These are phyloP conservation scores for Coelogynopora nodosa DNA, from an alignment of 2,888 invertebrate species.

Conservation along the genomic window DNA sequence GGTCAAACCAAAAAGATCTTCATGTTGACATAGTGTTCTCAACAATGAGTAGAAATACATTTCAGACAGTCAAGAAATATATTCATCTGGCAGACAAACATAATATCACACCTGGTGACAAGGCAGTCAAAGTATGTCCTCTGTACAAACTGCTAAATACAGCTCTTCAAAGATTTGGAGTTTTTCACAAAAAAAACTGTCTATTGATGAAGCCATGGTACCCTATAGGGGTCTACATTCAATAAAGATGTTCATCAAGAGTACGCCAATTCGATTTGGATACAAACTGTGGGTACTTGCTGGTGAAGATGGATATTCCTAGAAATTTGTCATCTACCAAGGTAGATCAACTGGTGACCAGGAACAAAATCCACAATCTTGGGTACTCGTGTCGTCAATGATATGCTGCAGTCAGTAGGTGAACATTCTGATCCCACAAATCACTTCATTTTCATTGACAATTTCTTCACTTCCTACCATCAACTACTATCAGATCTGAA, in stretches of 20 bases:
- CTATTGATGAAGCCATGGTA: background rate
- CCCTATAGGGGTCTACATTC: no score
- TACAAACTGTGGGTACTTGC: background rate
- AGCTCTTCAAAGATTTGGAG: background rate
- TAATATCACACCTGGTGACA: background rate
- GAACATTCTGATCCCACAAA: background rate
- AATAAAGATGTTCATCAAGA: no score
- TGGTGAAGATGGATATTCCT: background rate
- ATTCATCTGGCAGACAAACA: background rate
- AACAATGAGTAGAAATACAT: no score
- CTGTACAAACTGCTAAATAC: no score
- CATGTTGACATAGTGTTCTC: no score
- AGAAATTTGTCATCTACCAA: background rate
- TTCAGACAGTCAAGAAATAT: background rate
- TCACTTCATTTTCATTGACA: no score
- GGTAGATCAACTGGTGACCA: background rate
- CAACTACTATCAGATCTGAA: no score
- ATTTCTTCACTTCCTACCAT: no score
- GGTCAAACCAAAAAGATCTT: no score
- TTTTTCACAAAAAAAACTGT: background rate
- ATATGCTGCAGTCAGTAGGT: background rate
- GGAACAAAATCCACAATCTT: background rate
- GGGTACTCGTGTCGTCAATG: slow-evolving; percentile 1
- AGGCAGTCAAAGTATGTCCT: background rate
- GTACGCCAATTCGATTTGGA: background rate